A percentile compares a stretch with the other conserved stretches of the same genome.
These are phyloP conservation scores for Scelioninae gen. 2 DNA, from an alignment of 2,888 invertebrate genomes.

Conservation along the genomic window DNA sequence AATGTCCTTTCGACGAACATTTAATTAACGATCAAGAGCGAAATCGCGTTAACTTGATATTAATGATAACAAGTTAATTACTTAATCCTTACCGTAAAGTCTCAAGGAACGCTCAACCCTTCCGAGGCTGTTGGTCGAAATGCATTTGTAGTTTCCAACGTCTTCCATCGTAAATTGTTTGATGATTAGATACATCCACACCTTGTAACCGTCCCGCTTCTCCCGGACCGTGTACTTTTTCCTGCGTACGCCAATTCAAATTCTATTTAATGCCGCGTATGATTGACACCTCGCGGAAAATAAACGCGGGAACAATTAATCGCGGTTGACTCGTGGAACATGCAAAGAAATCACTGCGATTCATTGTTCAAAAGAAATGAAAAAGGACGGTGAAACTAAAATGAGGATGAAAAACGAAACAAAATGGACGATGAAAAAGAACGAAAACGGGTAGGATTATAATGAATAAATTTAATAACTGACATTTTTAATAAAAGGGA, in stretches of 20 bases:
- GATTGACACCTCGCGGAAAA: constrained; percentile 32
- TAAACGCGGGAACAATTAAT: constrained; percentile 37
- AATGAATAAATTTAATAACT: no score
- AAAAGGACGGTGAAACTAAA: not conserved
- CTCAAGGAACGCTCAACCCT: constrained; percentile 86
- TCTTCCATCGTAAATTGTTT: constrained; percentile 79
- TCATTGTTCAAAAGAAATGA: no score
- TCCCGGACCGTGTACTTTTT: constrained; percentile 85
- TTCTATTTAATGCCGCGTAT: constrained; percentile 27
- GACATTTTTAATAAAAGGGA: no score
- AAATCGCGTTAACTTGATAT: constrained; percentile 39
- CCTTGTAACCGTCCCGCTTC: constrained; percentile 84
- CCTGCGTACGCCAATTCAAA: constrained; percentile 77
- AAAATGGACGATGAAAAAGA: not conserved
- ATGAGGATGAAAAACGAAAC: no score
- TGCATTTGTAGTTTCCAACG: constrained; percentile 87
- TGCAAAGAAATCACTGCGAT: constrained; percentile 16
- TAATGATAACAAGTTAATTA: constrained; percentile 51
- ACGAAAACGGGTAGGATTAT: no score
- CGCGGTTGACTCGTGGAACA: constrained; percentile 1
- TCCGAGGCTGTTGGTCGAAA: constrained; percentile 87
- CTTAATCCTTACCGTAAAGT: constrained; percentile 79
- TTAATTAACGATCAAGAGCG: constrained; percentile 49
- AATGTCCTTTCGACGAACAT: constrained; percentile 34
- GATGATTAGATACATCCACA: constrained; percentile 84